Percentiles rank a stretch among this genome's conserved stretches.
Conservation (phyloP, 2,113 vertebrate species). For the Cyrtonyx montezumae region DNA sequence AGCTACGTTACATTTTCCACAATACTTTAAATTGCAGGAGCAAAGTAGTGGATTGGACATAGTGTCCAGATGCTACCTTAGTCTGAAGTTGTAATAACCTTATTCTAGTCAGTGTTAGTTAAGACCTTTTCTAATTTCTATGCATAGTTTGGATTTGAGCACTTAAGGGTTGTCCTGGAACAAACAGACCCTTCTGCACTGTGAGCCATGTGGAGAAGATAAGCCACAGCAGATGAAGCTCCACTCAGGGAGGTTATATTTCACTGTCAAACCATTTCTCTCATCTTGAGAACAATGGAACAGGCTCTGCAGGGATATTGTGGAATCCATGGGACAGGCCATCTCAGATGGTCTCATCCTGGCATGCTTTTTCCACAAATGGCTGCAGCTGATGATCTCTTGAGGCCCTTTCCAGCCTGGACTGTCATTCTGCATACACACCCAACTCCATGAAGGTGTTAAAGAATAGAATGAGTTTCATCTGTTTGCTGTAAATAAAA, state of each 20-base stretch:
- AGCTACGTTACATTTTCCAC: accelerated
- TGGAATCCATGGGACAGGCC: background rate
- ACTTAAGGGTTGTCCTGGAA: background rate
- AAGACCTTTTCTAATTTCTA: no score
- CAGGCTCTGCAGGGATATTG: background rate
- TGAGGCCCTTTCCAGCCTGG: background rate
- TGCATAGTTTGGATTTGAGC: background rate
- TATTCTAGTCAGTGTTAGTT: background rate
- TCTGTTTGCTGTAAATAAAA: background rate
- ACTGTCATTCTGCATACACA: background rate
- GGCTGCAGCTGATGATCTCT: background rate
- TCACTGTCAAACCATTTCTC: no score
- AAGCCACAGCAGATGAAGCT: background rate
- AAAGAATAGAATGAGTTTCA: background rate
- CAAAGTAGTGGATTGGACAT: background rate
- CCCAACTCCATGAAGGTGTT: background rate
- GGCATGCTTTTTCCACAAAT: background rate
- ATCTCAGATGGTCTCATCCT: background rate
- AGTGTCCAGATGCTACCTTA: background rate
- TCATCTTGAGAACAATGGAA: background rate
- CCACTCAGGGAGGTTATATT: background rate
- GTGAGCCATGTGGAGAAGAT: background rate
- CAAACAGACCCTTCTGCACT: background rate
- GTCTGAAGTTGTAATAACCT: background rate
- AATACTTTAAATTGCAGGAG: background rate